Evolutionary conservation across 2,888 invertebrate genomes (phyloP), one percentile per base, ranked within the genome.

Genomic region (Lypha dubia): DNA sequence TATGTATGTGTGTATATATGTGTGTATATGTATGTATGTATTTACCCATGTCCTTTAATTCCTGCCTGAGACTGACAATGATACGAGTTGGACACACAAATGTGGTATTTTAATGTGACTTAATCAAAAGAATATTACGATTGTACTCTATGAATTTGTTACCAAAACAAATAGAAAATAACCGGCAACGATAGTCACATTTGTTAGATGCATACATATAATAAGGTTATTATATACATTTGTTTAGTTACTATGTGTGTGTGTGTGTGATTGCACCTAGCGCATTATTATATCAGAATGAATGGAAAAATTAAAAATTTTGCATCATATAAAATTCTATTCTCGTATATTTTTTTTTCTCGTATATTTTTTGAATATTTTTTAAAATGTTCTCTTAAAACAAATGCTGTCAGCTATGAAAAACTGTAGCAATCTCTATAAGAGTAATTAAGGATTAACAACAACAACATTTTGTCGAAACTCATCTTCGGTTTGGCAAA

Each of bases 21-120:
- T 35, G 51, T 63, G 56, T 65, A 24, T 4, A 38, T 35, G 51
- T n/a, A n/a, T n/a, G n/a, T n/a, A n/a, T n/a, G n/a, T n/a, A n/a
- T n/a, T n/a, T n/a, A n/a, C n/a, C n/a, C 70, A 51, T 51, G 38
- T 46, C 24, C 60, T 38, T 62, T 15, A 24, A 74, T 51, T 17
- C 0, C 22, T 13, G 17, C 22, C 35, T 38, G 32, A 49, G 35
- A 6, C 32, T 15, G 32, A 11, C 17, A 5, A 24, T 28, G 11
- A 56, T 3, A 56, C 17, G 38, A 11, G 17, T 41, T n/a, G 28
- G 7, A 20, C 71, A 20, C 1, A 35, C 24, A 65, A 8, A 8
- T 63, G 74, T 41, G 17, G 15, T 20, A 53, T 28, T 75, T 63
- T n/a, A n/a, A 24, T 51, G 20, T 28, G 11, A 73, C n/a, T 62